These are phyloP conservation scores for Prionace glauca DNA, from an alignment of 2,797 vertebrate species.

Conservation along the genomic window DNA sequence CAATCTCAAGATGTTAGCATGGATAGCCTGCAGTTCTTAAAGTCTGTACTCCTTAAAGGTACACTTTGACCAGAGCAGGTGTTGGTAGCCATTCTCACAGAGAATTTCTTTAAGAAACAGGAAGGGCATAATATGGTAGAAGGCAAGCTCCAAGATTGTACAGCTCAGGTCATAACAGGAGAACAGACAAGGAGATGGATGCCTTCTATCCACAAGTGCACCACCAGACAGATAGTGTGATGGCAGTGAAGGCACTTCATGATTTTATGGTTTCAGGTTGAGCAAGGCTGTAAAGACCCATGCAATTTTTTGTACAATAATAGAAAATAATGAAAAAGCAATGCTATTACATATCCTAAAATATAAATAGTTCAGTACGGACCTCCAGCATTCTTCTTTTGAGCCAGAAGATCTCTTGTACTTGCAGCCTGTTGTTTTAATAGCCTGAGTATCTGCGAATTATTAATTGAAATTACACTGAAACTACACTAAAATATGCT, in stretches of 20 bases:
- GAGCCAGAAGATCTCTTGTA: background rate
- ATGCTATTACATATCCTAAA: background rate
- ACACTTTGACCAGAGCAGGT: too few relatives aligned
- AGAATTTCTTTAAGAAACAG: too few relatives aligned
- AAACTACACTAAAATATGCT: background rate
- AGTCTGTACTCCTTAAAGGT: too few relatives aligned
- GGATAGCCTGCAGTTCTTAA: too few relatives aligned
- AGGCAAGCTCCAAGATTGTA: background rate
- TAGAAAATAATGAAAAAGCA: background rate
- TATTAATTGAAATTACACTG: background rate
- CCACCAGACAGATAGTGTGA: background rate
- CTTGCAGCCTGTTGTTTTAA: background rate
- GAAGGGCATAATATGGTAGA: background rate
- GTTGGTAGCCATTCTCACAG: too few relatives aligned
- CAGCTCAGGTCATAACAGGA: background rate
- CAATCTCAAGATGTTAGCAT: too few relatives aligned
- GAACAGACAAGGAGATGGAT: background rate
- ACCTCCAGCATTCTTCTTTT: background rate
- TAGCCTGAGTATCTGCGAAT: background rate
- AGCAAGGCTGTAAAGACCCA: too few relatives aligned
- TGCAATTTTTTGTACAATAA: background rate
- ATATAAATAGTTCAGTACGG: background rate
- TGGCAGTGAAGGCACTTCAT: background rate
- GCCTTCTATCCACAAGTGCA: background rate
- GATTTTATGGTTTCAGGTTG: too few relatives aligned